Percentiles rank a stretch among this genome's conserved stretches.
Evolutionary conservation across 2,113 vertebrate species (phyloP).

Genomic region (Corapipo altera): DNA sequence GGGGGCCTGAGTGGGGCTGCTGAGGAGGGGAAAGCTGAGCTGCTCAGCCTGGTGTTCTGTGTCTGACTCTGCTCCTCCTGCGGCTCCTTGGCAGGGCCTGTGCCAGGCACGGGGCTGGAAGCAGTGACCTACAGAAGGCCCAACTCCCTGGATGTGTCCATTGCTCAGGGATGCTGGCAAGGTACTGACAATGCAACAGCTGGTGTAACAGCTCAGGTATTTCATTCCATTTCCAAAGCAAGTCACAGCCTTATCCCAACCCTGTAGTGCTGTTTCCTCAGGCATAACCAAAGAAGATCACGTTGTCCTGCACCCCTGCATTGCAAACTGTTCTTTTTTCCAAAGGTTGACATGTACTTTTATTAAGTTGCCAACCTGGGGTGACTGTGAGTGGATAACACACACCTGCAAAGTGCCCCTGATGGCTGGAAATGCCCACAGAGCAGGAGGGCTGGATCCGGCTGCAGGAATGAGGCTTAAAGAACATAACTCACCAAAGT

Average conservation of each 20-base stretch:
- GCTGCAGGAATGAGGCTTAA: background rate
- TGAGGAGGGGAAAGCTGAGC: background rate
- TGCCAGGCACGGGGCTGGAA: background rate
- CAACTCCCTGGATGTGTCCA: background rate
- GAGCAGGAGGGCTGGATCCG: background rate
- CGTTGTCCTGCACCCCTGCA: fast-evolving
- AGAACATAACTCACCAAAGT: background rate
- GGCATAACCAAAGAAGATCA: background rate
- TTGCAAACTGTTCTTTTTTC: background rate
- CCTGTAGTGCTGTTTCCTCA: background rate
- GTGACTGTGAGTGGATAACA: background rate
- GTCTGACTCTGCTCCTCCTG: background rate
- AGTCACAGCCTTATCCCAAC: background rate
- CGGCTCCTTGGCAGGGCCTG: background rate
- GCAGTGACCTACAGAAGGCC: background rate
- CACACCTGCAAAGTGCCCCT: background rate
- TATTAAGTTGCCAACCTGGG: background rate
- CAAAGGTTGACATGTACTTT: fast-evolving
- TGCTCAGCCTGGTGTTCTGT: background rate
- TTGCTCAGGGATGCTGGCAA: background rate
- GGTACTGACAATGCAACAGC: background rate
- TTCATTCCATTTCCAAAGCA: background rate
- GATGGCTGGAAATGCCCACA: background rate
- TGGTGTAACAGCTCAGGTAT: background rate
- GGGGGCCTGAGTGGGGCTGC: background rate